Evolutionary conservation across 1,140 invertebrate genomes (phyloP), one percentile per base, ranked within the genome.

Genomic region (Holcopasites calliopsidis): DNA sequence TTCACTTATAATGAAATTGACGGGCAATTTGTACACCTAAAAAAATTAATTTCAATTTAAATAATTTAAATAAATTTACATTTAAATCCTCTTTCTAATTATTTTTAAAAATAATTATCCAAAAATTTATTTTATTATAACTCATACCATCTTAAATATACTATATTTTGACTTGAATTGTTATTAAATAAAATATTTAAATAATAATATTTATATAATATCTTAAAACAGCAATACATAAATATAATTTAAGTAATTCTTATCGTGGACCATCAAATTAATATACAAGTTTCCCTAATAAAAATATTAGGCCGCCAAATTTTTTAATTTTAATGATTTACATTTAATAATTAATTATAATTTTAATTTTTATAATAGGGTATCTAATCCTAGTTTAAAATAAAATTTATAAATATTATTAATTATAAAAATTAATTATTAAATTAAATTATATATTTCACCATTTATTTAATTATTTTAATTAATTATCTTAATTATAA

Each of bases 331-430:
- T 86, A 85, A 84, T 85, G 54, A 78, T 86, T 88, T 88, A 90
- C 85, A 92, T 89, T 86, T 93, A 92, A 84, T 92, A 86, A 88
- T 87, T 86, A 89, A 85, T 84, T 82, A 80, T 76, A 69, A 76
- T 83, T 85, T 90, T 89, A 87, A 83, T 84, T 84, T 87, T 87
- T 83, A 93, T 93, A 93, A 93, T 92, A 92, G 93, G 92, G 93
- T 94, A 94, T 94, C 93, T 94, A 94, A 94, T 94, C 92, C 93
- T 93, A 92, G 90, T 93, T 90, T 93, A n/a, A n/a, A 88, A 83
- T 77, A 76, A 71, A 83, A 85, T 90, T 89, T 84, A 83, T 88
- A 85, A 55, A 62, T 75, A 77, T 85, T 62, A 80, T 85, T 84
- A 52, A 86, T 74, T 80, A 76, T 69, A 74, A 81, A 72, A 78